phyloP scores from a whole-genome alignment of 2,888 invertebrate species.

The Gari tellinella region DNA sequence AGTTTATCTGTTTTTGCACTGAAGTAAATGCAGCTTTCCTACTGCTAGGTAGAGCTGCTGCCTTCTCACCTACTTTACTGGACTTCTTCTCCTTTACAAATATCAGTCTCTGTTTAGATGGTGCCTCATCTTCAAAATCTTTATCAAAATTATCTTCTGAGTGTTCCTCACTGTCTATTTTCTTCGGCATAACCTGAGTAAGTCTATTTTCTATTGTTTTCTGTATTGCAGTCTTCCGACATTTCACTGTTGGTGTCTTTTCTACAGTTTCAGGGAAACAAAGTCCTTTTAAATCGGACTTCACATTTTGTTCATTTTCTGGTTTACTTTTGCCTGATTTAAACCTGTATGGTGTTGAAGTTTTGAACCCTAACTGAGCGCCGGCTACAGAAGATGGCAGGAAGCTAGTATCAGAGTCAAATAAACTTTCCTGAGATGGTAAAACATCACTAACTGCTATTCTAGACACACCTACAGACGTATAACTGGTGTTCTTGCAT shows the following conservation, averaged over 20 bases:
- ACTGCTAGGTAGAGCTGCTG: neutral
- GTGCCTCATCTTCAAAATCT: neutral
- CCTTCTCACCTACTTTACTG: constrained; percentile 27
- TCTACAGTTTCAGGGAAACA: neutral
- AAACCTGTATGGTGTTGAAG: constrained; percentile 9
- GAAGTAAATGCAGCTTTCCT: constrained; percentile 2
- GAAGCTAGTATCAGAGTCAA: constrained; percentile 2
- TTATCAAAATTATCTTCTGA: neutral
- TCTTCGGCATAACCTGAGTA: constrained; percentile 29
- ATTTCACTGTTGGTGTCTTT: neutral
- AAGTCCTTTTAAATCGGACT: neutral
- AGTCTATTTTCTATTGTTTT: constrained; percentile 54
- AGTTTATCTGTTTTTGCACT: neutral
- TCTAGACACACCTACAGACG: constrained; percentile 14
- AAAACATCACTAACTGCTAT: constrained; percentile 3
- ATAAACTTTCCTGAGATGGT: constrained; percentile 7
- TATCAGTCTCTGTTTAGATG: constrained; percentile 34
- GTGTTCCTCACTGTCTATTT: neutral
- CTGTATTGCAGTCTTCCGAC: constrained; percentile 26
- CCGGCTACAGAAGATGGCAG: neutral
- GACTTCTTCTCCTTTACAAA: constrained; percentile 55
- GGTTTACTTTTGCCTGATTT: neutral
- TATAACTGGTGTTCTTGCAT: constrained; percentile 3
- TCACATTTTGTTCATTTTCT: neutral
- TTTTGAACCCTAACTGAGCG: constrained; percentile 23